phyloP scores from a whole-genome alignment of 2,113 vertebrate genomes.

The Festucalex cinctus region DNA sequence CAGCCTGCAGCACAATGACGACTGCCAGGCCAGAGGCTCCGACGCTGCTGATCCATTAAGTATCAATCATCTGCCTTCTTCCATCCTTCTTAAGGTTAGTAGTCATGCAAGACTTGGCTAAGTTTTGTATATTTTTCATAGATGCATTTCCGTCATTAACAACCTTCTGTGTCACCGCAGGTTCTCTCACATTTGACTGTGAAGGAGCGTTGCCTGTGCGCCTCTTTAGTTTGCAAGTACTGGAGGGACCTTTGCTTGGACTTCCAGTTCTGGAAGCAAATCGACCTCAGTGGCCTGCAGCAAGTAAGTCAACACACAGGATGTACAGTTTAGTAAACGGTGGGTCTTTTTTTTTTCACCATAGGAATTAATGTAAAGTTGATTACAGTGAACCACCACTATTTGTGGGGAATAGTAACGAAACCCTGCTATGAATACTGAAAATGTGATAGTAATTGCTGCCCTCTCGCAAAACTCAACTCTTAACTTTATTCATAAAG shows the following conservation, averaged over 20 bases:
- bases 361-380: background rate
- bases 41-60: slow-evolving; percentile 68
- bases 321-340: background rate
- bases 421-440: background rate
- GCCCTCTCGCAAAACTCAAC: too few species aligned
- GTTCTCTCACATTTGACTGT: slow-evolving; percentile 95
- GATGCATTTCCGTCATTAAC: background rate
- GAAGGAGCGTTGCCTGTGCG: slow-evolving; percentile 92
- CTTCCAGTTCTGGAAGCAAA: slow-evolving; percentile 98
- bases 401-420: background rate
- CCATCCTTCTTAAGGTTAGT: slow-evolving; percentile 93
- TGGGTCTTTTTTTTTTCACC: background rate
- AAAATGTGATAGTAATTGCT: background rate
- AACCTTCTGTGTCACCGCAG: slow-evolving; percentile 58
- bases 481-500: too few species aligned
- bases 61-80: slow-evolving; percentile 93
- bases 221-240: slow-evolving; percentile 96
- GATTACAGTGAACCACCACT: background rate
- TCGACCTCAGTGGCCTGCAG: slow-evolving; percentile 95
- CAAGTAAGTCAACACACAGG: slow-evolving; percentile 75
- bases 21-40: slow-evolving; percentile 62
- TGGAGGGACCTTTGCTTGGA: slow-evolving; percentile 98
- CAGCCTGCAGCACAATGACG: slow-evolving; percentile 68
- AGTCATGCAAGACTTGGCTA: background rate
- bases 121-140: background rate